These are phyloP conservation scores for Podabrus alpinus DNA, from an alignment of 2,888 invertebrate species.

Conservation along the genomic window DNA sequence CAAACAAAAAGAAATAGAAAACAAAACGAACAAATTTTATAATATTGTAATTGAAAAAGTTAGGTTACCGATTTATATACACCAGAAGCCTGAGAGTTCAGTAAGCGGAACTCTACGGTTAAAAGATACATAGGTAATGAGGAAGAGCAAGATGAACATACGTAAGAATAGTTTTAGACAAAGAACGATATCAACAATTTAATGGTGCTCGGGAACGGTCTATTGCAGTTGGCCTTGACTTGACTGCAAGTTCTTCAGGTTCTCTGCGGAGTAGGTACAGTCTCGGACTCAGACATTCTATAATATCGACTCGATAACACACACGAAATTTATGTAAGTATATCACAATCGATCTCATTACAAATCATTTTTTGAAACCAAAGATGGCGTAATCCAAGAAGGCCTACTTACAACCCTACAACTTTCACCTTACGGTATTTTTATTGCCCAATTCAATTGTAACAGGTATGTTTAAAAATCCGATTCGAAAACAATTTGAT, in stretches of 20 bases:
- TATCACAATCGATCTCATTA: neutral
- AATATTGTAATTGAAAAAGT: neutral
- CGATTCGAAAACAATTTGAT: neutral
- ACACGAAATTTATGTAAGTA: neutral
- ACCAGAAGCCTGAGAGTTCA: constrained; percentile 9
- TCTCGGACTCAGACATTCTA: constrained; percentile 17
- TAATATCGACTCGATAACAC: constrained; percentile 4
- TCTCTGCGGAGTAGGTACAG: constrained; percentile 25
- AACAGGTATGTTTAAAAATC: neutral
- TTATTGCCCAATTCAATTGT: neutral
- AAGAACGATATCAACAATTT: constrained; percentile 14
- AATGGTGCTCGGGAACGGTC: constrained; percentile 32
- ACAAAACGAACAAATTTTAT: neutral
- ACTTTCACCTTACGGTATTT: neutral
- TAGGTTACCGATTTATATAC: neutral
- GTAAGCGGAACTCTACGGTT: constrained; percentile 12
- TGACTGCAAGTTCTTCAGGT: constrained; percentile 35
- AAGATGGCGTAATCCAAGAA: neutral
- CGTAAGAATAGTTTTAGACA: constrained; percentile 16
- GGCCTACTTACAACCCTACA: neutral
- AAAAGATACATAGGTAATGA: constrained; percentile 8
- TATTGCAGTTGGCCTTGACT: constrained; percentile 36
- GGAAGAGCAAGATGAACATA: constrained; percentile 8
- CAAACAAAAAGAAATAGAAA: neutral
- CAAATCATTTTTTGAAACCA: neutral